phyloP scores from a whole-genome alignment of 2,113 vertebrate species.

The Gobiocypris rarus region DNA sequence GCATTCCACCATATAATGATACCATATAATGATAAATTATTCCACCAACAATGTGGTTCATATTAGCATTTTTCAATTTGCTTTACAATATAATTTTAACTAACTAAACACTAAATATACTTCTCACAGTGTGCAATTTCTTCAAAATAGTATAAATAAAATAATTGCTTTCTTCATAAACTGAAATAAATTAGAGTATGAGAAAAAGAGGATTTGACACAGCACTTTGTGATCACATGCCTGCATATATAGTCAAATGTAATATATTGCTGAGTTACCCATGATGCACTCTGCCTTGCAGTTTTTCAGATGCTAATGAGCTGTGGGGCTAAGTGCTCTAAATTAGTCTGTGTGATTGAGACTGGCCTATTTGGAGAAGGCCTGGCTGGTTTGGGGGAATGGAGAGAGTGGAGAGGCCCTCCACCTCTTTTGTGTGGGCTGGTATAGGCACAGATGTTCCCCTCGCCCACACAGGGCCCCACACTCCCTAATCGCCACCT shows the following conservation, averaged over 20 bases:
- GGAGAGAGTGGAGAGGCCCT: constrained; percentile 48
- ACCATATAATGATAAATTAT: too few species aligned
- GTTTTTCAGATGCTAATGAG: constrained; percentile 81
- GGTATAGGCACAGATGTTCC: constrained; percentile 83
- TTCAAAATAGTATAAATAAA: background rate
- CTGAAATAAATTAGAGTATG: background rate
- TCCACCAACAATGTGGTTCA: background rate
- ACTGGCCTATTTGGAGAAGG: constrained; percentile 75
- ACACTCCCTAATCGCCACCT: constrained; percentile 79
- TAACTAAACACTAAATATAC: background rate
- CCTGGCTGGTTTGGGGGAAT: constrained; percentile 70
- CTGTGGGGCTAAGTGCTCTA: constrained; percentile 73
- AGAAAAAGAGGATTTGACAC: background rate
- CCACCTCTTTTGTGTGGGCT: constrained; percentile 72
- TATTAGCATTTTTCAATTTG: background rate
- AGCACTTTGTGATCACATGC: constrained; percentile 58
- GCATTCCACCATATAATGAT: too few species aligned
- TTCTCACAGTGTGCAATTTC: background rate
- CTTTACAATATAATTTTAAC: background rate
- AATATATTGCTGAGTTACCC: constrained; percentile 65
- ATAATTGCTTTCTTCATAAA: background rate
- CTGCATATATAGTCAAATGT: constrained; percentile 60
- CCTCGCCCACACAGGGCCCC: constrained; percentile 75
- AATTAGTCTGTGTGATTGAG: constrained; percentile 78
- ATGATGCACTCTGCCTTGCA: constrained; percentile 57